Percentiles rank a stretch among this genome's conserved stretches.
These are phyloP conservation scores for Sericinus montela DNA, from an alignment of 2,888 invertebrate species.

Conservation along the genomic window DNA sequence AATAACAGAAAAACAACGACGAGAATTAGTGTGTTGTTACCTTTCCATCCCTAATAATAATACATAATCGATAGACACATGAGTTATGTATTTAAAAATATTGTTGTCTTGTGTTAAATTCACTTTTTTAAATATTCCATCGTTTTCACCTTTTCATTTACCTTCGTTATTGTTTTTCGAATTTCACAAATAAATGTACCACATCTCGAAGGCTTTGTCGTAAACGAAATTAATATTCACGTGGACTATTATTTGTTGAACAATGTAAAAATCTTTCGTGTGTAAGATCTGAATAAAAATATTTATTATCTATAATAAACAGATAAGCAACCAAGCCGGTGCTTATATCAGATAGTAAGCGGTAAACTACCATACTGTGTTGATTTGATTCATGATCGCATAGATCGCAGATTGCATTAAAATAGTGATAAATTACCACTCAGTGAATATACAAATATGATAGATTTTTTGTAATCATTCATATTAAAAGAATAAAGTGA, in stretches of 20 bases:
- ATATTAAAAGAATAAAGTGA: slow-evolving; percentile 8
- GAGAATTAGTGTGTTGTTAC: too few relatives aligned
- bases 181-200: too few relatives aligned
- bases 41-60: too few relatives aligned
- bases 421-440: background rate
- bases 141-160: too few relatives aligned
- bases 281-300: background rate
- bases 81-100: too few relatives aligned
- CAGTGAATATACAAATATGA: background rate
- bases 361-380: slow-evolving; percentile 6
- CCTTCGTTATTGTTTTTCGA: too few relatives aligned
- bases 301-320: slow-evolving; percentile 9
- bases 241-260: too few relatives aligned
- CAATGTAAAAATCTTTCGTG: too few relatives aligned
- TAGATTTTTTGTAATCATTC: slow-evolving; percentile 9
- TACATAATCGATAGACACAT: too few relatives aligned
- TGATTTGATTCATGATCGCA: background rate
- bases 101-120: too few relatives aligned
- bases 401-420: background rate
- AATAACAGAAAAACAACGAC: background rate
- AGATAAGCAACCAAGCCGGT: slow-evolving; percentile 10
- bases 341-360: background rate
- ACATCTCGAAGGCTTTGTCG: slow-evolving; percentile 9
- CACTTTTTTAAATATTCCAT: too few relatives aligned
- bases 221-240: background rate